Evolutionary conservation across 2,797 vertebrate genomes (phyloP), one percentile per base, ranked within the genome.

Genomic region (Natrix natrix): DNA sequence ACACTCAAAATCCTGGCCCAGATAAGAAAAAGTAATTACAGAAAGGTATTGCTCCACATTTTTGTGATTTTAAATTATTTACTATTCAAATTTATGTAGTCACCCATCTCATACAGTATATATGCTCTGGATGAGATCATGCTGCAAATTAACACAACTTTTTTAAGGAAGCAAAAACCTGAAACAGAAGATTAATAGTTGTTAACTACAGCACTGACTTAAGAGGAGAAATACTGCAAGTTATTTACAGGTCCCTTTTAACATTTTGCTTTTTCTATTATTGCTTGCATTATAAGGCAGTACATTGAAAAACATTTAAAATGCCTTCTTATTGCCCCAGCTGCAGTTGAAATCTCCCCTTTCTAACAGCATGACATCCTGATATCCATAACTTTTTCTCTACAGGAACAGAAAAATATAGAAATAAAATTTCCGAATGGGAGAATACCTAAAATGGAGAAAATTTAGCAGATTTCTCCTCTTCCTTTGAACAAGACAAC

Each of bases 21-120:
- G 57, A 60, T 59, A 59, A 89, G 10, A 63, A 22, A 86, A 24
- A 83, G 16, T 48, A 59, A 20, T 87, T 90, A 37, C 88, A n/a
- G 52, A 86, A 92, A 28, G 24, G n/a, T 57, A 28, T 74, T 56
- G n/a, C 52, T 86, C 56, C 61, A 86, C 66, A 55, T 52, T 74
- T 92, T 92, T 89, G 63, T 59, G 57, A 91, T 48, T 86, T 91
- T 88, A 56, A 32, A 56, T 32, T 83, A 48, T 83, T 83, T 83
- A 83, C 11, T 83, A 48, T 83, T 83, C 37, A 83, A 83, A 83
- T 83, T 22, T 48, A 83, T 83, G 43, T 48, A 83, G 20, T 4
- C 37, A 11, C 20, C 37, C 74, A 83, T 83, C 20, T 83, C 74
- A 83, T 83, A 43, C 20, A 43, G 16, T 78, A 22, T 78, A 78